Percentiles rank a stretch among this genome's conserved stretches.
phyloP scores from a whole-genome alignment of 1,140 invertebrate genomes.

The Armadillidium nasatum region DNA sequence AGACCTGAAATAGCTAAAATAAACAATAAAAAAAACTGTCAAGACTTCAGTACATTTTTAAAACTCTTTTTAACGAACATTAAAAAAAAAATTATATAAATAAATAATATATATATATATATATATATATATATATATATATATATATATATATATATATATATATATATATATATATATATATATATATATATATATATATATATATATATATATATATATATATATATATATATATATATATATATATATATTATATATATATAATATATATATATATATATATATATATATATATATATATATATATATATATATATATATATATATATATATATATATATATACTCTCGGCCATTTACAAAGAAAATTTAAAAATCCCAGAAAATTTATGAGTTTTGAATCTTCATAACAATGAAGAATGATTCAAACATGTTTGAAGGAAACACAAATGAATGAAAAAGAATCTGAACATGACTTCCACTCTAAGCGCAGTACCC shows the following conservation, averaged over 20 bases:
- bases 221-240: slow-evolving; percentile 18
- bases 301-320: background rate
- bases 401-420: background rate
- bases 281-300: slow-evolving; percentile 10
- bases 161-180: slow-evolving; percentile 21
- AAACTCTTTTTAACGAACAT: too few relatives aligned
- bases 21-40: too few relatives aligned
- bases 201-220: slow-evolving; percentile 9
- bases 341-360: background rate
- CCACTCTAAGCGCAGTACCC: too few relatives aligned
- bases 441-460: background rate
- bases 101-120: slow-evolving; percentile 2
- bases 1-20: too few relatives aligned
- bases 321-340: slow-evolving; percentile 15
- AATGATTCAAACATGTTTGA: slow-evolving; percentile 1
- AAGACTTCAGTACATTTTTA: too few relatives aligned
- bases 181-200: slow-evolving; percentile 20
- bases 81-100: slow-evolving; percentile 2
- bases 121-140: slow-evolving; percentile 24
- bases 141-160: slow-evolving; percentile 12
- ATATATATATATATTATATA: background rate
- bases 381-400: background rate
- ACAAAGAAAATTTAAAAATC: too few relatives aligned
- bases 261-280: slow-evolving; percentile 2
- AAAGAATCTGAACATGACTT: too few relatives aligned